phyloP scores from a whole-genome alignment of 2,797 vertebrate species.

The Cirrhinus molitorella region DNA sequence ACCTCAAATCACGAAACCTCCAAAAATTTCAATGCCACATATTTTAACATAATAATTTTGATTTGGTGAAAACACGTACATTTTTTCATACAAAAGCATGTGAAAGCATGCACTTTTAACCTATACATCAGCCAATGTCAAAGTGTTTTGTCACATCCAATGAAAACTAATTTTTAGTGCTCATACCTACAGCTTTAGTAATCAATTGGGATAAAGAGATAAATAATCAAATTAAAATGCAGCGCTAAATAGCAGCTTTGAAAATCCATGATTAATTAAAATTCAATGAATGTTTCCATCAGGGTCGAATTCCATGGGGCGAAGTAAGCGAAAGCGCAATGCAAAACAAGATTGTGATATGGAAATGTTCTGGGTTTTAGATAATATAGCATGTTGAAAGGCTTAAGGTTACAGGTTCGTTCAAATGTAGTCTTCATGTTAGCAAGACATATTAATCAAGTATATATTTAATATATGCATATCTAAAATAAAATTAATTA shows the following conservation, averaged over 20 bases:
- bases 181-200: not conserved
- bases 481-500: not conserved
- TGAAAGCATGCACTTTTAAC: not conserved
- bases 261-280: not conserved
- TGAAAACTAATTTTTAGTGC: not conserved
- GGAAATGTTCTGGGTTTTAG: not conserved
- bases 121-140: not conserved
- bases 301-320: not conserved
- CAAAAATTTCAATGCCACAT: conserved; percentile 13
- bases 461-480: not conserved
- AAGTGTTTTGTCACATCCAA: not conserved
- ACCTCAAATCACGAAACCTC: not conserved
- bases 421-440: not conserved
- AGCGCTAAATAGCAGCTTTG: not conserved
- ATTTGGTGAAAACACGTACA: not conserved
- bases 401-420: not conserved
- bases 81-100: not conserved
- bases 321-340: not conserved
- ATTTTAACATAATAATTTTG: not conserved
- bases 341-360: not conserved
- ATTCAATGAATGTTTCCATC: conserved; percentile 14
- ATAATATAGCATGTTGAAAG: not conserved
- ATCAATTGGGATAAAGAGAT: not conserved
- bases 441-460: not conserved
- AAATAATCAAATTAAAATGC: not conserved